Percentiles rank a stretch among this genome's conserved stretches.
phyloP scores from a whole-genome alignment of 2,113 vertebrate species.

The Chitala chitala region DNA sequence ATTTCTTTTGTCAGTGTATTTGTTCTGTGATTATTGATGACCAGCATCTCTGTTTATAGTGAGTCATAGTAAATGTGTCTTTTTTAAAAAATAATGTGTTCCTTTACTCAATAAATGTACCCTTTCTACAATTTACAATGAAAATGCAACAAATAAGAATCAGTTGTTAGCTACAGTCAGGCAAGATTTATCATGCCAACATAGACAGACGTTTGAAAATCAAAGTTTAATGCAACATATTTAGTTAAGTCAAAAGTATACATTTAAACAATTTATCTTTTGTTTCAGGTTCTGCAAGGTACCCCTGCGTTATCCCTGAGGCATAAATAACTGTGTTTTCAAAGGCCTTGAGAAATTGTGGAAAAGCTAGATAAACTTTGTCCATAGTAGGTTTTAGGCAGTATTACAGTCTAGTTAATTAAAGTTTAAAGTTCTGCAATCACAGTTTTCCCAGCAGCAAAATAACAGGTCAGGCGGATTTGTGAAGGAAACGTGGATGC shows the following conservation, averaged over 20 bases:
- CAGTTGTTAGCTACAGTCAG: neutral
- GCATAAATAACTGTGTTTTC: neutral
- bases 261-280: constrained; percentile 23
- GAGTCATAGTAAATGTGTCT: no score
- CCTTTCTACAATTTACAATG: neutral
- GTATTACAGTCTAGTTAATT: neutral
- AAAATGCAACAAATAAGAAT: neutral
- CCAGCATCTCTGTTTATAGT: neutral
- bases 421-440: neutral
- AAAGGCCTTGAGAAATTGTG: neutral
- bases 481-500: neutral
- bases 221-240: constrained; percentile 27
- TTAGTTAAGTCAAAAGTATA: constrained; percentile 22
- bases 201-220: constrained; percentile 10
- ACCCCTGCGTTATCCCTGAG: neutral
- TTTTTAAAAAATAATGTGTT: neutral
- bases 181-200: neutral
- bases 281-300: constrained; percentile 12
- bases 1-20: neutral
- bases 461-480: neutral
- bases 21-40: neutral
- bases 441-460: neutral
- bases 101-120: neutral
- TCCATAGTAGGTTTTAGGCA: neutral
- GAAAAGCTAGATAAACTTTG: neutral